Conservation (phyloP, 2,888 invertebrate species). For the Sarcophaga subvicina region DNA sequence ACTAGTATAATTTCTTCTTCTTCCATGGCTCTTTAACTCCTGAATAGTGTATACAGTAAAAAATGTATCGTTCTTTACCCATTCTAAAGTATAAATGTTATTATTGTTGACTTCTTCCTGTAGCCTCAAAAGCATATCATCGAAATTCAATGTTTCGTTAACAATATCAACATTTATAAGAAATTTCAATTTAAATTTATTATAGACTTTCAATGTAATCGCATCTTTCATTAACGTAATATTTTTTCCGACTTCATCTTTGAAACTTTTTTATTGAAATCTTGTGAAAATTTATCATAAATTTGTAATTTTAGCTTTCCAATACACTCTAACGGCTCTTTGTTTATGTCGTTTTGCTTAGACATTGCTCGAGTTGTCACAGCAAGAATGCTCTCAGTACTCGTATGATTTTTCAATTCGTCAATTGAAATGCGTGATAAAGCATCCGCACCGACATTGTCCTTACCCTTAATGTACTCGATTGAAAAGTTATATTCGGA, state of each 20-base stretch:
- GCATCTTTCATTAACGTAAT: not conserved
- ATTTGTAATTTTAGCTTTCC: not conserved
- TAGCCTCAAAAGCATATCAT: slow-evolving; percentile 38
- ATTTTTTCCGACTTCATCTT: slow-evolving; percentile 1
- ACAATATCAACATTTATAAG: slow-evolving; percentile 20
- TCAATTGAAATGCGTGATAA: slow-evolving; percentile 6
- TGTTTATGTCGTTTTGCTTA: not conserved
- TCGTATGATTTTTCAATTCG: not conserved
- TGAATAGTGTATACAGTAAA: slow-evolving; percentile 13
- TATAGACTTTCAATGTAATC: slow-evolving; percentile 2
- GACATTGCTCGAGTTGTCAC: slow-evolving; percentile 1
- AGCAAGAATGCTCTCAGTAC: not conserved
- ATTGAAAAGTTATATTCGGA: slow-evolving; percentile 14
- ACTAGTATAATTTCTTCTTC: not conserved
- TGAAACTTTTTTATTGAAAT: not conserved
- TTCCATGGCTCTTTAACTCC: slow-evolving; percentile 19
- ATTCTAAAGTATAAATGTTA: slow-evolving; percentile 23
- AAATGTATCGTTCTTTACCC: slow-evolving; percentile 39
- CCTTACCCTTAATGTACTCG: slow-evolving; percentile 13
- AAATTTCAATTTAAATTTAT: slow-evolving; percentile 16
- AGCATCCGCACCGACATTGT: slow-evolving; percentile 3
- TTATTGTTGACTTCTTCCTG: slow-evolving; percentile 21
- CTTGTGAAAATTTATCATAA: not conserved
- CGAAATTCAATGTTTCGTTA: slow-evolving; percentile 55
- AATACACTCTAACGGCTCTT: no score